phyloP scores from a whole-genome alignment of 2,113 vertebrate genomes.

The Alouatta palliata region DNA sequence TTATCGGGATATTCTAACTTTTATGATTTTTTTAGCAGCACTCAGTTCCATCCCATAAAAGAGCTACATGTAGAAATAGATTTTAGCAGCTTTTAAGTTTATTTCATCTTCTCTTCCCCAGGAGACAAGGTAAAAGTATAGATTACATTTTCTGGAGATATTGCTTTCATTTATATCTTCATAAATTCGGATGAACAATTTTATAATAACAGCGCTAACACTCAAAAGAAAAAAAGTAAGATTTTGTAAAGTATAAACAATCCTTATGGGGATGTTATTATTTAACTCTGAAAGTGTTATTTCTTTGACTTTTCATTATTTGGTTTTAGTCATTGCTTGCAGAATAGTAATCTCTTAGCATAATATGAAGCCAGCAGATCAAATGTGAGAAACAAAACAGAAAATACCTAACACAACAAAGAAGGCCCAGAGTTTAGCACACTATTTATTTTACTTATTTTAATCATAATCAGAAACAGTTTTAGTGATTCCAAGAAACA shows the following conservation, averaged over 20 bases:
- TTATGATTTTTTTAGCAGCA: conserved; percentile 50
- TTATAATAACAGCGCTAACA: conserved; percentile 47
- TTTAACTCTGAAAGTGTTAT: conserved; percentile 31
- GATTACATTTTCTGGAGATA: conserved; percentile 56
- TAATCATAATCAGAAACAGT: background rate
- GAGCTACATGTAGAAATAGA: background rate
- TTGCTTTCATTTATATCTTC: conserved; percentile 62
- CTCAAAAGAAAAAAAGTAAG: background rate
- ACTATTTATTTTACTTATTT: background rate
- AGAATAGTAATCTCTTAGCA: background rate
- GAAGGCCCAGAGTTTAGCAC: background rate
- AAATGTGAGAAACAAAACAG: background rate
- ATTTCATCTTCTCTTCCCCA: conserved; percentile 55
- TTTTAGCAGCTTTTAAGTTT: conserved; percentile 24
- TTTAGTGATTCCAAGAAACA: conserved; percentile 11
- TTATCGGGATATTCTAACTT: background rate
- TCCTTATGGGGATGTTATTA: conserved; percentile 41
- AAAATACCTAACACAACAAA: background rate
- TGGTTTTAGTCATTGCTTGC: background rate
- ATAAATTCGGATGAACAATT: conserved; percentile 53
- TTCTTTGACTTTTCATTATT: conserved; percentile 57
- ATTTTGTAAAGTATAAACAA: conserved; percentile 27
- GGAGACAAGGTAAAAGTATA: conserved; percentile 51
- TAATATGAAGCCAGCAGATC: background rate
- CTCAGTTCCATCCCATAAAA: conserved; percentile 28